Evolutionary conservation across 2,888 invertebrate genomes (phyloP).

Genomic region (Choreutis nemorana): DNA sequence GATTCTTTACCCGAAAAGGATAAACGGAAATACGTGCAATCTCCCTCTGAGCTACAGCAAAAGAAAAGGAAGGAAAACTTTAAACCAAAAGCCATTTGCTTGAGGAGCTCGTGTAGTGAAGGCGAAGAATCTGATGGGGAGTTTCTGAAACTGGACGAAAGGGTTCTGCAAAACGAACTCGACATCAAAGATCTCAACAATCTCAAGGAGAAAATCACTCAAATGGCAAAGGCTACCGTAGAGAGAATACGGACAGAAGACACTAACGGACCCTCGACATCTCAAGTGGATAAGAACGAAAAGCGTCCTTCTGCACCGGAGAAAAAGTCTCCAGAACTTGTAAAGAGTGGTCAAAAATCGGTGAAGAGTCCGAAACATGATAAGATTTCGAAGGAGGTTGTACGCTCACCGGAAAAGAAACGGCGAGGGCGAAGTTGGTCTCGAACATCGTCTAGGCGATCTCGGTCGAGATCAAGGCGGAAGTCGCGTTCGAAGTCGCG

Average conservation of each 20-base stretch:
- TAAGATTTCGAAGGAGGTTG: slow-evolving; percentile 24
- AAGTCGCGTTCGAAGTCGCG: slow-evolving; percentile 8
- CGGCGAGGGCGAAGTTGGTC: slow-evolving; percentile 33
- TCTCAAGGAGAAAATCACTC: slow-evolving; percentile 72
- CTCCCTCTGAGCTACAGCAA: slow-evolving; percentile 41
- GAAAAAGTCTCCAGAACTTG: slow-evolving; percentile 6
- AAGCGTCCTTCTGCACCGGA: slow-evolving; percentile 4
- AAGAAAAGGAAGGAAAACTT: slow-evolving; percentile 32
- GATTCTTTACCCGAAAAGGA: slow-evolving; percentile 65
- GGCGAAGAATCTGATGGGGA: slow-evolving; percentile 65
- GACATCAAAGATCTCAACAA: slow-evolving; percentile 72
- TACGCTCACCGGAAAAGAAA: too few relatives aligned
- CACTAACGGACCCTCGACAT: slow-evolving; percentile 28
- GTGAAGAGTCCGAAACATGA: slow-evolving; percentile 23
- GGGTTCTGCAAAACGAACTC: slow-evolving; percentile 62
- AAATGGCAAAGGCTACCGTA: slow-evolving; percentile 71
- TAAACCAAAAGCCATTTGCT: slow-evolving; percentile 57
- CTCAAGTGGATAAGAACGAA: slow-evolving; percentile 15
- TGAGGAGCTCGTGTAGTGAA: slow-evolving; percentile 68
- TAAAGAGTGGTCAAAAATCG: slow-evolving; percentile 13
- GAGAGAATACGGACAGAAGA: slow-evolving; percentile 28
- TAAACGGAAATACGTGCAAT: slow-evolving; percentile 55
- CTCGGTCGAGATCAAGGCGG: slow-evolving; percentile 19
- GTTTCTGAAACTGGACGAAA: slow-evolving; percentile 55
- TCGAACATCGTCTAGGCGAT: slow-evolving; percentile 30